Percentiles rank a stretch among this genome's conserved stretches.
phyloP scores from a whole-genome alignment of 2,888 invertebrate genomes.

The Eupithecia inturbata region DNA sequence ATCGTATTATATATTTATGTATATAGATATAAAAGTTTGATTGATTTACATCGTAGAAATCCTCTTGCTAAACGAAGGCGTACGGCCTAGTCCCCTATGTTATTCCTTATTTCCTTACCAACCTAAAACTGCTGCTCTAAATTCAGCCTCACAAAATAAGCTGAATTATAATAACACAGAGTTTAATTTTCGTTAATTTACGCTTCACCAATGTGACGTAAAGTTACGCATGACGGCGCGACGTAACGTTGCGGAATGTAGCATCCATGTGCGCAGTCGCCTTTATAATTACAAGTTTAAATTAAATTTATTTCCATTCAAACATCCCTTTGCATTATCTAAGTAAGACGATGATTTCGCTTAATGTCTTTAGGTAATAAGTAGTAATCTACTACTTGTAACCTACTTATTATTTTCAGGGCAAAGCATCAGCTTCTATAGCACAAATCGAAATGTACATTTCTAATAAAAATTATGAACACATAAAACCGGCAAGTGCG shows the following conservation, averaged over 20 bases:
- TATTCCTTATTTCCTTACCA: neutral
- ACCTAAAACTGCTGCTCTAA: neutral
- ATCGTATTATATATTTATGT: no score
- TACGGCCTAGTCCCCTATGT: neutral
- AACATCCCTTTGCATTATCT: neutral
- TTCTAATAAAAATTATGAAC: no score
- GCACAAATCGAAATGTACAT: no score
- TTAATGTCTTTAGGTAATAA: no score
- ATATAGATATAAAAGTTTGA: no score
- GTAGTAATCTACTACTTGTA: no score
- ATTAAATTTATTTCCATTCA: constrained; percentile 8
- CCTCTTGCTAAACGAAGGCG: neutral
- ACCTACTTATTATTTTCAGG: no score
- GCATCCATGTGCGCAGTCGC: constrained; percentile 7
- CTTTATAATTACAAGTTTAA: constrained; percentile 13
- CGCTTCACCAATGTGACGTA: neutral
- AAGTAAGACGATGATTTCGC: neutral
- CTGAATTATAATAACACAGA: neutral
- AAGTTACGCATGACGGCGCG: constrained; percentile 11
- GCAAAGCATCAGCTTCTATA: no score
- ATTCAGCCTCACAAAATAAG: neutral
- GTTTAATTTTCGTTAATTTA: neutral
- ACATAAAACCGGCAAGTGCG: no score
- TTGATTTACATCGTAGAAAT: neutral
- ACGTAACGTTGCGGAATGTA: constrained; percentile 13